Conservation (phyloP, 1,140 invertebrate species). For the Melitaea cinxia region DNA sequence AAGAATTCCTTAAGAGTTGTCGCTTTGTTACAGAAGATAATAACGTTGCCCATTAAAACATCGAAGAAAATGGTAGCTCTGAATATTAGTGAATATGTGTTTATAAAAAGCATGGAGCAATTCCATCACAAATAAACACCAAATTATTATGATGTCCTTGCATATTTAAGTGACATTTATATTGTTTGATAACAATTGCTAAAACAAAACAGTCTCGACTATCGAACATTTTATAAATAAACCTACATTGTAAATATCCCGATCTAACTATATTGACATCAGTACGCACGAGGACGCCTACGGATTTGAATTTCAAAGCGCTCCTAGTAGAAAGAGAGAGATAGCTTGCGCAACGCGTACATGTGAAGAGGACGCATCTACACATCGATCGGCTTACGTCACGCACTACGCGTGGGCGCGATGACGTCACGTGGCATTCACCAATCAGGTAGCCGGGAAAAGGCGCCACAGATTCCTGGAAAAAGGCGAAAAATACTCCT, state of each 20-base stretch:
- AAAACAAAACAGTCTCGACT: neutral
- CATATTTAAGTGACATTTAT: neutral
- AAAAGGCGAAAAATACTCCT: conserved; percentile 43
- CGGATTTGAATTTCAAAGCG: conserved; percentile 68
- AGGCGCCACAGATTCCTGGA: conserved; percentile 63
- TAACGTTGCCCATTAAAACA: too few species aligned
- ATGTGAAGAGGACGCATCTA: conserved; percentile 46
- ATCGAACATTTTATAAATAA: conserved; percentile 39
- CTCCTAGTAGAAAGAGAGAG: conserved; percentile 59
- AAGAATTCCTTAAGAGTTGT: too few species aligned
- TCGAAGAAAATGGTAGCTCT: too few species aligned
- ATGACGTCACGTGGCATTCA: conserved; percentile 69
- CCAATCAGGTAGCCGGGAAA: conserved; percentile 66
- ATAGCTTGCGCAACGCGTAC: conserved; percentile 10
- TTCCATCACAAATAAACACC: too few species aligned
- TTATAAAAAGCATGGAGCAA: too few species aligned
- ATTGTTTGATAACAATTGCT: neutral
- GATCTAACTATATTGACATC: conserved; percentile 52
- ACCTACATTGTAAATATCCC: conserved; percentile 53
- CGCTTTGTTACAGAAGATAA: too few species aligned
- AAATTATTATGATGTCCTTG: too few species aligned
- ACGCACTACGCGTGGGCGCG: conserved; percentile 73
- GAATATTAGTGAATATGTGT: too few species aligned
- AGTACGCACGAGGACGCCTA: conserved; percentile 72
- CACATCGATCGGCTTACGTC: conserved; percentile 77